These are phyloP conservation scores for Ips typographus DNA, from an alignment of 1,140 invertebrate species.

Conservation along the genomic window DNA sequence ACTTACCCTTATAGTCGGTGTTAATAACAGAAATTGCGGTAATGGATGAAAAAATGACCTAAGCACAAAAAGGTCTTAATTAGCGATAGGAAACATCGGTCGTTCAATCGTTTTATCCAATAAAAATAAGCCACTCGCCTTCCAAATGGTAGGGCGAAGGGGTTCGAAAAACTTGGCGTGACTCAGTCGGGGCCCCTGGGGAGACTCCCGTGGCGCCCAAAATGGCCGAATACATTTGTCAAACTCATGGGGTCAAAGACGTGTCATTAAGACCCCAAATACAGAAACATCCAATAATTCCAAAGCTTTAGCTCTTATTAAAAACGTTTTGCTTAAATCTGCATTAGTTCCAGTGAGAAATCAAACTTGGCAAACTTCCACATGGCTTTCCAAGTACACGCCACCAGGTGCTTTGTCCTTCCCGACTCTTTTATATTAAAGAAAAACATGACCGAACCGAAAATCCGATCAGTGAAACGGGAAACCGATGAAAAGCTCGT, in stretches of 20 bases:
- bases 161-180: conserved; percentile 14
- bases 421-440: conserved; percentile 17
- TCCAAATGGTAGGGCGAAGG: not conserved
- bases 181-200: conserved; percentile 12
- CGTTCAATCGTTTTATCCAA: conserved; percentile 8
- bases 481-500: conserved; percentile 18
- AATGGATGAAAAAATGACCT: conserved; percentile 10
- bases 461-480: conserved; percentile 20
- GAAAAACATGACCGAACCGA: conserved; percentile 7
- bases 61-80: conserved; percentile 10
- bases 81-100: conserved; percentile 1
- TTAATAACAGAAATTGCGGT: conserved; percentile 5
- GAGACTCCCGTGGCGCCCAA: conserved; percentile 19
- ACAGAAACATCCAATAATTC: too few relatives aligned
- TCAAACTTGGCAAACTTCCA: too few relatives aligned
- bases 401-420: too few relatives aligned
- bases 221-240: conserved; percentile 31
- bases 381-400: too few relatives aligned
- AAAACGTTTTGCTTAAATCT: too few relatives aligned
- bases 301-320: too few relatives aligned
- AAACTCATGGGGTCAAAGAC: conserved; percentile 12
- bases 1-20: not conserved
- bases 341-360: too few relatives aligned
- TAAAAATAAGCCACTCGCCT: conserved; percentile 7
- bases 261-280: not conserved